Evolutionary conservation across 92 coral and sea anemone species (phyloP).

Genomic region (Chrysogorgia sp.): DNA sequence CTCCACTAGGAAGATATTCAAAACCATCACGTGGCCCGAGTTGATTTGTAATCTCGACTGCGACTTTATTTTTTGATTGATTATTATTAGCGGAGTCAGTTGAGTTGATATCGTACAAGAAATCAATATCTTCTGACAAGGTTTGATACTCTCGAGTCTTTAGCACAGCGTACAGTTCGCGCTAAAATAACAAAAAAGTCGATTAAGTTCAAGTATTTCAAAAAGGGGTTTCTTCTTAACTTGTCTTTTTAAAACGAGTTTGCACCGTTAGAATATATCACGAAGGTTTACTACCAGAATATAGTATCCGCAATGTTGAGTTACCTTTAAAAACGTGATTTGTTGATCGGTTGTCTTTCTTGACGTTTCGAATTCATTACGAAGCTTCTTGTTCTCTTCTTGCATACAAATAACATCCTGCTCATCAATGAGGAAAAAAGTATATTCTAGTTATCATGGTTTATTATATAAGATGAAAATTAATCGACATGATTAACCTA

Average conservation of each 20-base stretch:
- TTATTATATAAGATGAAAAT: no score
- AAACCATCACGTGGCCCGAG: conserved; percentile 2
- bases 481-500: no score
- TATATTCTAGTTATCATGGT: no score
- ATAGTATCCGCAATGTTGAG: not conserved
- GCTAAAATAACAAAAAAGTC: conserved; percentile 49
- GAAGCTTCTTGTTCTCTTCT: conserved; percentile 73
- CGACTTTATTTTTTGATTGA: not conserved
- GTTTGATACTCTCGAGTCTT: conserved; percentile 82
- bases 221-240: no score
- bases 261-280: no score
- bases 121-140: conserved; percentile 6
- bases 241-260: no score
- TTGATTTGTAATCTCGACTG: not conserved
- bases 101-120: not conserved
- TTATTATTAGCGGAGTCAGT: not conserved
- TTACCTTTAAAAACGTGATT: conserved; percentile 78
- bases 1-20: conserved; percentile 10
- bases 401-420: conserved; percentile 85
- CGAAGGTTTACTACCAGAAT: no score
- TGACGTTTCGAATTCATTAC: conserved; percentile 64
- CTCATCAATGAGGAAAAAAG: not conserved
- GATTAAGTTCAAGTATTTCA: not conserved
- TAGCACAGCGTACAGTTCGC: conserved; percentile 75
- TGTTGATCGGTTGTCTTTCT: conserved; percentile 74